Percentiles rank a stretch among this genome's conserved stretches.
phyloP scores from a whole-genome alignment of 2,797 vertebrate species.

The Tangara arthus region DNA sequence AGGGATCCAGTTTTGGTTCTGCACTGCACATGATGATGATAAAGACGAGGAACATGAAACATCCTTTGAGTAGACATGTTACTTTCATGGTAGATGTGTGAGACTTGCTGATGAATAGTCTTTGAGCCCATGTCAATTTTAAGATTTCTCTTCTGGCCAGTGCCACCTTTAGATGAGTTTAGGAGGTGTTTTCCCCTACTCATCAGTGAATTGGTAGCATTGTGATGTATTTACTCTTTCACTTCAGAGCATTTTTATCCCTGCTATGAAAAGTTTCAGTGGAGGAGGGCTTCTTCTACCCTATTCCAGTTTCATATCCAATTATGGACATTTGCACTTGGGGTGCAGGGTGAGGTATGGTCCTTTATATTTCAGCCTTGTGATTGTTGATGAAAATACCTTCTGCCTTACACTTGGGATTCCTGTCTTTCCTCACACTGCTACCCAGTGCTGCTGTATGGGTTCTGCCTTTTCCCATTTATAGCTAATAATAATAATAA shows the following conservation, averaged over 20 bases:
- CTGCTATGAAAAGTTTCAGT: not conserved
- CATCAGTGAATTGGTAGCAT: not conserved
- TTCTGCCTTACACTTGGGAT: not conserved
- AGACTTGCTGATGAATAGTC: not conserved
- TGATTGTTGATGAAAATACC: not conserved
- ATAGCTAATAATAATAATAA: not conserved
- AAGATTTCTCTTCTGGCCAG: not conserved
- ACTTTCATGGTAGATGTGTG: not conserved
- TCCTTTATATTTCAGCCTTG: not conserved
- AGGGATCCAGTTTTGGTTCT: not conserved
- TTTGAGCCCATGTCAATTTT: not conserved
- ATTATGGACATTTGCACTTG: not conserved
- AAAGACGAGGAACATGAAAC: not conserved
- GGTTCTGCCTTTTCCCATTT: not conserved
- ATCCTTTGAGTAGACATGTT: rapidly evolving
- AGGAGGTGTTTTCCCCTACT: not conserved
- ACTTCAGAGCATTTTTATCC: not conserved
- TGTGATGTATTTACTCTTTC: not conserved
- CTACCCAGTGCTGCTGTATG: not conserved
- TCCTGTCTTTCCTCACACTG: not conserved
- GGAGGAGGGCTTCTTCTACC: rapidly evolving
- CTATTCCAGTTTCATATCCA: not conserved
- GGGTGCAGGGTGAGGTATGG: not conserved
- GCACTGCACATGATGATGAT: not conserved
- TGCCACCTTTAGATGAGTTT: not conserved